phyloP scores from a whole-genome alignment of 2,797 vertebrate species.

The Chloroceryle inda region DNA sequence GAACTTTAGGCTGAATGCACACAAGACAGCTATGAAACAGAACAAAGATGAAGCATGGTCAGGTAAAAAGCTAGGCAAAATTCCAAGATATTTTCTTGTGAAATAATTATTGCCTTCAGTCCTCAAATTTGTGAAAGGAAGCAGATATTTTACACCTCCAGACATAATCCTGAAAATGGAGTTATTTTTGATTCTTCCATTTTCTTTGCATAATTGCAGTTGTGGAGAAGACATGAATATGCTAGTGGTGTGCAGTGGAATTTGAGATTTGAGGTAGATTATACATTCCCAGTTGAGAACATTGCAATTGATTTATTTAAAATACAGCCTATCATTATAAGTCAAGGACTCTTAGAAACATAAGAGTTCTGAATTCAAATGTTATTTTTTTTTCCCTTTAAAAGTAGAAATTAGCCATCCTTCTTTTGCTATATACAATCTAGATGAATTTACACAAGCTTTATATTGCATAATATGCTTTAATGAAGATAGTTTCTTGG shows the following conservation, averaged over 20 bases:
- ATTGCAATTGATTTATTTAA: constrained; percentile 28
- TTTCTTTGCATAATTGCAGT: constrained; percentile 21
- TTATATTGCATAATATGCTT: constrained; percentile 5
- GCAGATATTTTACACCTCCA: neutral
- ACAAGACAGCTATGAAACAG: neutral
- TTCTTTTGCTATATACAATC: neutral
- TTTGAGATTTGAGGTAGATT: neutral
- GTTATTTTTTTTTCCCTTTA: neutral
- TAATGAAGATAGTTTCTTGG: neutral
- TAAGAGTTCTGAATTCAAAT: constrained; percentile 14
- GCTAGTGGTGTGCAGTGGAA: neutral
- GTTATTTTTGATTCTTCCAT: neutral
- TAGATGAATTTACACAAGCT: neutral
- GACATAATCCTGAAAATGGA: neutral
- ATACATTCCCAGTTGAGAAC: constrained; percentile 4
- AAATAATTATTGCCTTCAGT: neutral
- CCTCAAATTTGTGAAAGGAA: neutral
- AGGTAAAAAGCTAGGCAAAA: neutral
- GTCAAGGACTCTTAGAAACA: constrained; percentile 35
- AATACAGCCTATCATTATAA: constrained; percentile 26
- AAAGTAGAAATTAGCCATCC: neutral
- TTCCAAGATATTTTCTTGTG: neutral
- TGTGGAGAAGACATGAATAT: neutral
- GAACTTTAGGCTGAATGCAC: neutral
- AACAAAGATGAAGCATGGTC: neutral